phyloP scores from a whole-genome alignment of 1,140 invertebrate species.

The Drosophila kikkawai region DNA sequence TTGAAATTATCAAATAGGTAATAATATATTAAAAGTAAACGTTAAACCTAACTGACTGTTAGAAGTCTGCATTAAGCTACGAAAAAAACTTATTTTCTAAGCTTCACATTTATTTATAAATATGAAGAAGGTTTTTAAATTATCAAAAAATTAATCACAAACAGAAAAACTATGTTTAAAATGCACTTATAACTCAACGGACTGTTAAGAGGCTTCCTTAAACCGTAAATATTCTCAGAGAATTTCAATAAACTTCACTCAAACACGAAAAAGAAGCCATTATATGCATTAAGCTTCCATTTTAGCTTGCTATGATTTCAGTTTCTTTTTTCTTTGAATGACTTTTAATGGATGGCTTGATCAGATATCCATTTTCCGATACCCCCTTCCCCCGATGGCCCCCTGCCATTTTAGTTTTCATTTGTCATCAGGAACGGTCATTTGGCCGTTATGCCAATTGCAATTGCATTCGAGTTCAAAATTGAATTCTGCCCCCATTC shows the following conservation, averaged over 20 bases:
- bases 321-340: conserved; percentile 5
- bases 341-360: conserved; percentile 25
- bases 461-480: conserved; percentile 75
- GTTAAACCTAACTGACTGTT: background rate
- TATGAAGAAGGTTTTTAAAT: accelerated
- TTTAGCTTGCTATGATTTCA: background rate
- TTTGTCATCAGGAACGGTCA: conserved; percentile 74
- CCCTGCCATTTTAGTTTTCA: conserved; percentile 71
- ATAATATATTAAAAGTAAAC: too few relatives aligned
- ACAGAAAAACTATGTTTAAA: background rate
- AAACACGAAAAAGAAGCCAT: background rate
- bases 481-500: conserved; percentile 63
- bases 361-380: conserved; percentile 14
- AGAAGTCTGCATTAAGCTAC: too few relatives aligned
- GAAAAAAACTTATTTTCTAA: background rate
- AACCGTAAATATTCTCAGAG: background rate
- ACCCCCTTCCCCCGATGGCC: background rate
- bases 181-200: too few relatives aligned
- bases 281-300: background rate
- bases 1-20: background rate
- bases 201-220: accelerated
- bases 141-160: too few relatives aligned
- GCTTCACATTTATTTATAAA: background rate
- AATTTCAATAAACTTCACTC: background rate
- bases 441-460: conserved; percentile 74